A percentile compares a stretch with the other conserved stretches of the same genome.
These are phyloP conservation scores for Myotis davidii DNA, from an alignment of 2,113 vertebrate species.

Conservation along the genomic window DNA sequence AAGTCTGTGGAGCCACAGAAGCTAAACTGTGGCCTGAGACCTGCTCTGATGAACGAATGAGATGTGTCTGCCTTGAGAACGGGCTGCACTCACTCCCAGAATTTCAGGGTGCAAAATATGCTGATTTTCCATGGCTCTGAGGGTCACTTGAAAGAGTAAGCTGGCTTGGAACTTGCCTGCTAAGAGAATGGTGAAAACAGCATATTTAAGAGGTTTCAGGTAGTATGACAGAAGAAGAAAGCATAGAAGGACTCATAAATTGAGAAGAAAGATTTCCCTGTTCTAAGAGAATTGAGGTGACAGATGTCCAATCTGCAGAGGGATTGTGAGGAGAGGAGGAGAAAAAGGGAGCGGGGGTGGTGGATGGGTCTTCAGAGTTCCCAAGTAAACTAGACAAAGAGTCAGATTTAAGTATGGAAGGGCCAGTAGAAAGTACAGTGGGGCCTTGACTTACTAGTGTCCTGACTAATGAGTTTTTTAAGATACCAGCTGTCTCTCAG, in stretches of 20 bases:
- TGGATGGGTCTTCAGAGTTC: background rate
- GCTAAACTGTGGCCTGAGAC: background rate
- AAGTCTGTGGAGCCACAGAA: background rate
- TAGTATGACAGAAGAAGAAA: background rate
- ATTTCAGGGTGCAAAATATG: background rate
- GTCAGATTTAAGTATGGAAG: background rate
- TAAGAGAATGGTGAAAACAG: background rate
- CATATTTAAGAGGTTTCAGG: background rate
- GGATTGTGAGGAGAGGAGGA: background rate
- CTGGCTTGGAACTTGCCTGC: background rate
- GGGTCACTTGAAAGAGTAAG: background rate
- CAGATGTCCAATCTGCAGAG: background rate
- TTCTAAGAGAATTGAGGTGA: background rate
- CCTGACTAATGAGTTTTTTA: no score
- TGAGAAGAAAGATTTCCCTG: background rate
- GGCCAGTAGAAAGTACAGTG: background rate
- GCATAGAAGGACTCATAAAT: background rate
- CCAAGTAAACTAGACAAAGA: background rate
- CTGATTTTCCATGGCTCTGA: background rate
- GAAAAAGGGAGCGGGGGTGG: rapidly evolving
- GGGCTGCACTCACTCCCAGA: background rate
- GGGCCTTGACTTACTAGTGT: no score
- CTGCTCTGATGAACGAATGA: background rate
- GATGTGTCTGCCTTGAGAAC: background rate
- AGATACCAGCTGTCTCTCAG: no score